Conservation (phyloP, 2,113 vertebrate genomes). For the Acrocephalus kingi region DNA sequence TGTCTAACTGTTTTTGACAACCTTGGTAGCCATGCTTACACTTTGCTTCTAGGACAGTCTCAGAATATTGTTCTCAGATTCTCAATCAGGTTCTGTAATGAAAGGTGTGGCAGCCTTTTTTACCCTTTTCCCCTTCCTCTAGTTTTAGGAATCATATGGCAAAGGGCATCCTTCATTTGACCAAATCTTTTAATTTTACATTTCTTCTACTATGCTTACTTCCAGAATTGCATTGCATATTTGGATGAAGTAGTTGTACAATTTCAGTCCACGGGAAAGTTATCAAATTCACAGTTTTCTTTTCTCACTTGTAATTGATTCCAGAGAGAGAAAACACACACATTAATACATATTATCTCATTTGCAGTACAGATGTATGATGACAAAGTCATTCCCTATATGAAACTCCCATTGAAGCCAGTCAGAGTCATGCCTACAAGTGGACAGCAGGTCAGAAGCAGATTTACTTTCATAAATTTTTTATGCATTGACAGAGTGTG, state of each 20-base stretch:
- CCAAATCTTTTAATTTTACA: not conserved
- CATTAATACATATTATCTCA: not conserved
- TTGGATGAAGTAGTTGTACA: not conserved
- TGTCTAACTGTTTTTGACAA: not conserved
- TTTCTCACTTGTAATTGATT: conserved; percentile 57
- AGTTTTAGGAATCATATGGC: not conserved
- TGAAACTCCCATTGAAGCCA: not conserved
- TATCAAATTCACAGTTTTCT: conserved; percentile 43
- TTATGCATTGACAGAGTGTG: not conserved
- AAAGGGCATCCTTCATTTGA: not conserved
- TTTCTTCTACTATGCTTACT: not conserved
- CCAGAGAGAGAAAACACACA: conserved; percentile 42
- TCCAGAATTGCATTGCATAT: not conserved
- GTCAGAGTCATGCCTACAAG: not conserved
- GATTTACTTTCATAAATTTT: not conserved
- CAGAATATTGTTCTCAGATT: not conserved
- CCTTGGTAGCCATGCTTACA: not conserved
- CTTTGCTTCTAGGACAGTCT: not conserved
- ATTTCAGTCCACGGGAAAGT: conserved; percentile 21
- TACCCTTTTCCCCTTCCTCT: not conserved
- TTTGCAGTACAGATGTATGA: not conserved
- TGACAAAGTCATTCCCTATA: not conserved
- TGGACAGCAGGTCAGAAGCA: not conserved
- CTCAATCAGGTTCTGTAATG: not conserved
- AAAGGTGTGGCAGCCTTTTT: not conserved